These are phyloP conservation scores for Montipora capitata DNA, from an alignment of 92 coral and sea anemone species.

Conservation along the genomic window DNA sequence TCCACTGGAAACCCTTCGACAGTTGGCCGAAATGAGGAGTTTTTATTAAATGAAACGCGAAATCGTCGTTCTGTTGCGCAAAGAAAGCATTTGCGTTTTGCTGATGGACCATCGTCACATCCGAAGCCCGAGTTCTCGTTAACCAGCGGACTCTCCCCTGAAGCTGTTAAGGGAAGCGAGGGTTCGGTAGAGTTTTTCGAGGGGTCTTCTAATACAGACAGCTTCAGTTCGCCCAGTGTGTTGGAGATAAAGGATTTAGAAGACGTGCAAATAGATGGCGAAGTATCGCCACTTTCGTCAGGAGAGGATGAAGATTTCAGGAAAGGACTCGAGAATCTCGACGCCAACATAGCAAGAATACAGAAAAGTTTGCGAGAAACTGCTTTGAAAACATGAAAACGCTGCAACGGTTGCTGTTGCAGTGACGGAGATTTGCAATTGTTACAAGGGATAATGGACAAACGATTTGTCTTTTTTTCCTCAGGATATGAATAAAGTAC, in stretches of 20 bases:
- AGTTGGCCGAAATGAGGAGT: not conserved
- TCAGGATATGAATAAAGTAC: not conserved
- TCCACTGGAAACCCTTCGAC: not conserved
- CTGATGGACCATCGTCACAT: conserved; percentile 9
- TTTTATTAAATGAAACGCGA: not conserved
- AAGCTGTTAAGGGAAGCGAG: not conserved
- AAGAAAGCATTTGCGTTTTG: conserved; percentile 37
- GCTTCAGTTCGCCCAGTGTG: not conserved
- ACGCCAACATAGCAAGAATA: conserved; percentile 93
- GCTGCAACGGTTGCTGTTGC: not conserved
- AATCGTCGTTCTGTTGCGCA: not conserved
- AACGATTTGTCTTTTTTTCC: not conserved
- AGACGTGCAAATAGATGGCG: conserved; percentile 38
- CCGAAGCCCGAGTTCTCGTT: not conserved
- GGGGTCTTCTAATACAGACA: not conserved
- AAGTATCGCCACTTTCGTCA: conserved; percentile 87
- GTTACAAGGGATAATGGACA: not conserved
- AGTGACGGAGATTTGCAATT: not conserved
- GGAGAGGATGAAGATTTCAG: conserved; percentile 90
- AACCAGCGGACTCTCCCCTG: conserved; percentile 1
- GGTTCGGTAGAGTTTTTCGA: not conserved
- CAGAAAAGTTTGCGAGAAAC: conserved; percentile 93
- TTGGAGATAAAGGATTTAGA: conserved; percentile 18
- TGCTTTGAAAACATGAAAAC: conserved; percentile 64
- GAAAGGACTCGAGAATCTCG: conserved; percentile 91